These are phyloP conservation scores for Gobionotothen gibberifrons DNA, from an alignment of 2,797 vertebrate genomes.

Conservation along the genomic window DNA sequence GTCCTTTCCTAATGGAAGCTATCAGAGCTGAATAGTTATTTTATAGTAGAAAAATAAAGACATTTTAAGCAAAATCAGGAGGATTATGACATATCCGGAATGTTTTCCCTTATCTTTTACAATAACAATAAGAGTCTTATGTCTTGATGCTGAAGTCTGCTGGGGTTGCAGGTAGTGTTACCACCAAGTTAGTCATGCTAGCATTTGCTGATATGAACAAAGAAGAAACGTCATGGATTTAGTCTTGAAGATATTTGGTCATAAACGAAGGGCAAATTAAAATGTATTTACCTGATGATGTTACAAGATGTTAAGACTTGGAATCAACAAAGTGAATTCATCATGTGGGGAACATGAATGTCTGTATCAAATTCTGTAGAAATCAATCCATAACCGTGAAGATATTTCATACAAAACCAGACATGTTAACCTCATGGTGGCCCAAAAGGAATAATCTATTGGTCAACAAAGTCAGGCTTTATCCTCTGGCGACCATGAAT, in stretches of 20 bases:
- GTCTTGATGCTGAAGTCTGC: not conserved
- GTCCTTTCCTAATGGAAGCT: constrained; percentile 56
- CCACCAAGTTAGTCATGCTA: not conserved
- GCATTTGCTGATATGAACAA: not conserved
- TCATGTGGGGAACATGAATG: not conserved
- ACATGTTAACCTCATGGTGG: not conserved
- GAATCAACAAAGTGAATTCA: not conserved
- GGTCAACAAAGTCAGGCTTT: not conserved
- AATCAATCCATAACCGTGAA: not conserved
- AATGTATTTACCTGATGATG: not conserved
- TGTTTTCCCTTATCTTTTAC: not conserved
- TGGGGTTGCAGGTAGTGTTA: not conserved
- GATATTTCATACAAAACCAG: not conserved
- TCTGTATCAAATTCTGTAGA: not conserved
- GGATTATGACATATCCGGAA: not conserved
- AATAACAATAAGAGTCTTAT: not conserved
- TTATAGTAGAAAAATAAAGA: constrained; percentile 23
- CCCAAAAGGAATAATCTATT: not conserved
- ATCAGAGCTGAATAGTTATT: constrained; percentile 60
- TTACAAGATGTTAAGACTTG: not conserved
- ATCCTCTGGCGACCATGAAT: constrained; percentile 18
- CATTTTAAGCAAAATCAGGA: no score
- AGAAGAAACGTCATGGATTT: not conserved
- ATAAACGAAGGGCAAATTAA: not conserved
- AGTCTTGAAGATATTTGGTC: not conserved